Conservation (phyloP, 2,113 vertebrate genomes). For the Eudyptes chrysolophus region DNA sequence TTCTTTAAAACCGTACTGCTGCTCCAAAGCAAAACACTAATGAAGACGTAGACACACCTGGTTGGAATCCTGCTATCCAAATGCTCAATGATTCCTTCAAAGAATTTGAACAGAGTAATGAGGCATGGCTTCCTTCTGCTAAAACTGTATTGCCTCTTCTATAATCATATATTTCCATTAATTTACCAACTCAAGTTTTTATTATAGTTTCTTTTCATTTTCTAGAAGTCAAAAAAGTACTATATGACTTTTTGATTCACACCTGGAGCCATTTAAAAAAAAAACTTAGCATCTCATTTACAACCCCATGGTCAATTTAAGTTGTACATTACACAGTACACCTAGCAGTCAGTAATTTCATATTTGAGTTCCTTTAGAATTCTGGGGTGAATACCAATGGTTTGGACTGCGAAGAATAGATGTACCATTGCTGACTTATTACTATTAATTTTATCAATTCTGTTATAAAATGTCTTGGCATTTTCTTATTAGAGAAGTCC, state of each 20-base stretch:
- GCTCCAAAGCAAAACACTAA: background rate
- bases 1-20: background rate
- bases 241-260: background rate
- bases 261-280: background rate
- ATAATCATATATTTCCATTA: background rate
- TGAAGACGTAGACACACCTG: background rate
- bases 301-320: background rate
- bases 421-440: background rate
- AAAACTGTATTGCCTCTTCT: background rate
- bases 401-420: background rate
- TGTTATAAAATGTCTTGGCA: background rate
- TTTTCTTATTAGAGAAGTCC: background rate
- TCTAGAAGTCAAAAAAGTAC: background rate
- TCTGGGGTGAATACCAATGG: background rate
- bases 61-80: background rate
- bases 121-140: background rate
- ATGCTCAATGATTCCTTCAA: background rate
- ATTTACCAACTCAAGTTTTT: background rate
- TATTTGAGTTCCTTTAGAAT: background rate
- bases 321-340: background rate
- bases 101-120: background rate
- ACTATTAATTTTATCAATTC: background rate
- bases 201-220: background rate
- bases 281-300: background rate
- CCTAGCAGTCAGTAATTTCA: background rate